These are phyloP conservation scores for Phoenicopterus ruber DNA, from an alignment of 2,113 vertebrate species.

Conservation along the genomic window DNA sequence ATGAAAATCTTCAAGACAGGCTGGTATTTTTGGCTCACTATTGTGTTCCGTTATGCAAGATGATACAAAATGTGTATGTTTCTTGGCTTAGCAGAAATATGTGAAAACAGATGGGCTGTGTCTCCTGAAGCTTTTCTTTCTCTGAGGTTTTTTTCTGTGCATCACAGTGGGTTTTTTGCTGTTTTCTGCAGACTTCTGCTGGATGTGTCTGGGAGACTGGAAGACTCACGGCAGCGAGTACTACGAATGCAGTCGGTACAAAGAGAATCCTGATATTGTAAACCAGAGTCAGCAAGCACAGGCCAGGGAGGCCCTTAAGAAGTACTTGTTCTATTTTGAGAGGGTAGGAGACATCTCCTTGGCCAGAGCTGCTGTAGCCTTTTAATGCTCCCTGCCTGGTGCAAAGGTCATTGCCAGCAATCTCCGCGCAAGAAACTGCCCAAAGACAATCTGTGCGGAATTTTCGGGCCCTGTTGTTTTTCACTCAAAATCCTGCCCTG, in stretches of 20 bases:
- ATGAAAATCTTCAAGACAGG: background rate
- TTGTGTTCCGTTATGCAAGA: background rate
- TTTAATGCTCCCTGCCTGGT: slow-evolving; percentile 64
- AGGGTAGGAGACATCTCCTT: slow-evolving; percentile 82
- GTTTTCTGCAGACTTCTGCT: slow-evolving; percentile 91
- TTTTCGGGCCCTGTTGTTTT: background rate
- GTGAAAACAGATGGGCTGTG: slow-evolving; percentile 1
- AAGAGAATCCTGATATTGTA: slow-evolving; percentile 99
- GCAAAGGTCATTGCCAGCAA: slow-evolving; percentile 60
- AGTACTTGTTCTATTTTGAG: slow-evolving; percentile 99
- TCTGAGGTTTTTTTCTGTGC: background rate
- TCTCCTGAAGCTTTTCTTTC: slow-evolving; percentile 35
- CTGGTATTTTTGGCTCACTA: background rate
- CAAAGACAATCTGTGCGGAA: slow-evolving; percentile 5
- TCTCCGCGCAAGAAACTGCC: slow-evolving; percentile 24
- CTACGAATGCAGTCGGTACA: slow-evolving; percentile 99
- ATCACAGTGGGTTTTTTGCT: slow-evolving; percentile 18
- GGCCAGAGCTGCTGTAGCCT: slow-evolving; percentile 62
- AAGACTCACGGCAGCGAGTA: slow-evolving; percentile 99
- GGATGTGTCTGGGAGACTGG: slow-evolving; percentile 99
- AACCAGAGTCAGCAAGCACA: slow-evolving; percentile 99
- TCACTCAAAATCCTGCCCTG: background rate
- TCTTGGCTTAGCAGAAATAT: slow-evolving; percentile 30
- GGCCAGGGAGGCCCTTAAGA: slow-evolving; percentile 98
- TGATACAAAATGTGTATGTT: background rate